Conservation (phyloP, 2,888 invertebrate genomes). For the Lacanobia oleracea region DNA sequence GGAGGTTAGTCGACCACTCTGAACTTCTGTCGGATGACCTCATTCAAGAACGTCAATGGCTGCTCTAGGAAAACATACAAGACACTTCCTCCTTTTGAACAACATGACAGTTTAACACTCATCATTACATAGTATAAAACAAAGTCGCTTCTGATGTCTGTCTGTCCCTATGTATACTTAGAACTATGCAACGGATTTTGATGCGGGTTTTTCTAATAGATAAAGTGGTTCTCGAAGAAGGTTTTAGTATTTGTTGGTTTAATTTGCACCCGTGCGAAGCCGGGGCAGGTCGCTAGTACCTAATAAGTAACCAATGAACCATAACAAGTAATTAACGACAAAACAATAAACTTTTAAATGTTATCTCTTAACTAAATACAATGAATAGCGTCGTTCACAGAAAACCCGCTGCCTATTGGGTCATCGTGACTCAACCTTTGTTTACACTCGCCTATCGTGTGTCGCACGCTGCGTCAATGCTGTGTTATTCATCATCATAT, state of each 20-base stretch:
- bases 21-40: background rate
- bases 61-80: background rate
- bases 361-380: constrained; percentile 61
- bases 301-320: constrained; percentile 12
- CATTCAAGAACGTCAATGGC: background rate
- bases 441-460: constrained; percentile 70
- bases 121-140: no score
- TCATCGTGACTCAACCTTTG: constrained; percentile 77
- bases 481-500: constrained; percentile 63
- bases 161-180: no score
- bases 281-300: no score
- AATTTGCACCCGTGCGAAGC: no score
- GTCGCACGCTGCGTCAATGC: constrained; percentile 64
- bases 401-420: constrained; percentile 67
- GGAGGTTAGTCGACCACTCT: background rate
- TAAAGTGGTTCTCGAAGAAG: no score
- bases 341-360: constrained; percentile 55
- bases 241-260: no score
- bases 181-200: no score
- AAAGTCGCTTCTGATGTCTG: no score
- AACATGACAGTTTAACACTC: constrained; percentile 13
- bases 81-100: background rate
- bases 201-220: no score
- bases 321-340: constrained; percentile 47
- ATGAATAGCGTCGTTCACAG: constrained; percentile 66